phyloP scores from a whole-genome alignment of 2,888 invertebrate species.

The Octodonta nipae region DNA sequence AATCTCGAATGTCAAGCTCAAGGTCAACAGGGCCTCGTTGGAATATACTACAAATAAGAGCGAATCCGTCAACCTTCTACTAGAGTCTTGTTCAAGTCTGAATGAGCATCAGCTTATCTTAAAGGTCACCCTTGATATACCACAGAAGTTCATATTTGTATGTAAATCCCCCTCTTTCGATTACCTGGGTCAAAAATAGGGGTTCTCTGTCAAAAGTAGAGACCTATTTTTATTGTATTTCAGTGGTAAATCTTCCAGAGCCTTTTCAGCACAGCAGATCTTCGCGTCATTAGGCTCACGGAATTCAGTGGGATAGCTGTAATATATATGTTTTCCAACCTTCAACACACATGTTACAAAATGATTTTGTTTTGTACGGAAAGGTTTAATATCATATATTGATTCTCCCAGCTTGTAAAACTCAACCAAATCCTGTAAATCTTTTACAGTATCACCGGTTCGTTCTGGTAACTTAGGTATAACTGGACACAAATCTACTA shows the following conservation, averaged over 20 bases:
- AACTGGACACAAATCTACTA: no score
- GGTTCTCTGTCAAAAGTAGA: conserved; percentile 22
- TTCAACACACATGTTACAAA: conserved; percentile 13
- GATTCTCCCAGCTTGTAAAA: conserved; percentile 24
- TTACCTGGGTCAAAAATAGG: no score
- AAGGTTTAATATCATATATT: conserved; percentile 13
- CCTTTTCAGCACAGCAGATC: conserved; percentile 32
- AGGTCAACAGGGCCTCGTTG: no score
- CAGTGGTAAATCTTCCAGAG: conserved; percentile 29
- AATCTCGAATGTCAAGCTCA: no score
- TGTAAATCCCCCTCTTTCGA: no score
- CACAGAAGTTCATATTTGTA: no score
- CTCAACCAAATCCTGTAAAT: conserved; percentile 24
- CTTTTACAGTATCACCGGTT: conserved; percentile 22
- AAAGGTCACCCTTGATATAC: no score
- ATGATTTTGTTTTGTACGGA: conserved; percentile 6
- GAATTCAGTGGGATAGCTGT: conserved; percentile 38
- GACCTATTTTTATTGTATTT: conserved; percentile 23
- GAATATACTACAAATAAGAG: no score
- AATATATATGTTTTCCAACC: conserved; percentile 29
- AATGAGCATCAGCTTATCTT: no score
- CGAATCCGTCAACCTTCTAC: no score
- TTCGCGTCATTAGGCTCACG: conserved; percentile 30
- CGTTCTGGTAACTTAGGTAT: conserved; percentile 16
- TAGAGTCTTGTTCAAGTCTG: no score